Conservation (phyloP, 2,113 vertebrate genomes). For the Odocoileus hemionus region DNA sequence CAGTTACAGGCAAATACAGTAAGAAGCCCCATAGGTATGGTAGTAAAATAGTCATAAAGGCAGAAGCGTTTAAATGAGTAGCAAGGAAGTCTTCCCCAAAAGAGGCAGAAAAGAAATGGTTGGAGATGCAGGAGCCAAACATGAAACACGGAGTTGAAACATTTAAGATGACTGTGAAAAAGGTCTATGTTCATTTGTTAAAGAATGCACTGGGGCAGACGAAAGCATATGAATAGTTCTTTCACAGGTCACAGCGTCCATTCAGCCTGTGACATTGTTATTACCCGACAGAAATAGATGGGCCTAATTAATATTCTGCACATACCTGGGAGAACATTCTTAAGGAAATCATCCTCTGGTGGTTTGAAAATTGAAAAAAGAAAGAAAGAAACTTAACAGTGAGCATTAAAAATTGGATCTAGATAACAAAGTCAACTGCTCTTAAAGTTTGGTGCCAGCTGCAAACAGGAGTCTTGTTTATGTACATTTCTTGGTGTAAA, state of each 20-base stretch:
- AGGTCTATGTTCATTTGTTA: constrained; percentile 90
- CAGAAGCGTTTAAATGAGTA: constrained; percentile 78
- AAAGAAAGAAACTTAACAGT: constrained; percentile 55
- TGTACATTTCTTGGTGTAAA: constrained; percentile 65
- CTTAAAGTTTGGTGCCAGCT: constrained; percentile 73
- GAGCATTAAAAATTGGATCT: constrained; percentile 71
- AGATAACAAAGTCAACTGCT: constrained; percentile 69
- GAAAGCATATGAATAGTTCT: constrained; percentile 94
- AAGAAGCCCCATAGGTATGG: constrained; percentile 79
- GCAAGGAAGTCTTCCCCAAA: constrained; percentile 70
- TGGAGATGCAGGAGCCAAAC: constrained; percentile 84
- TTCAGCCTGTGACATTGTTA: constrained; percentile 95
- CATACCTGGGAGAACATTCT: constrained; percentile 92
- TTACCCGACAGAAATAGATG: constrained; percentile 95
- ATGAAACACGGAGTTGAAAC: constrained; percentile 88
- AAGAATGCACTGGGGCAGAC: constrained; percentile 91
- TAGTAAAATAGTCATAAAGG: constrained; percentile 80
- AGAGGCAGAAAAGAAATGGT: constrained; percentile 68
- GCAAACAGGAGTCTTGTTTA: constrained; percentile 71
- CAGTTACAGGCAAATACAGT: constrained; percentile 75
- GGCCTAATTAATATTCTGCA: constrained; percentile 99
- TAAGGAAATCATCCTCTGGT: constrained; percentile 89
- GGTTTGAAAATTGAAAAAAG: constrained; percentile 72
- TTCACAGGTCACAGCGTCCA: constrained; percentile 98
- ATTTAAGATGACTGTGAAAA: constrained; percentile 93